Evolutionary conservation across 2,113 vertebrate genomes (phyloP).

Genomic region (Hyaena hyaena): DNA sequence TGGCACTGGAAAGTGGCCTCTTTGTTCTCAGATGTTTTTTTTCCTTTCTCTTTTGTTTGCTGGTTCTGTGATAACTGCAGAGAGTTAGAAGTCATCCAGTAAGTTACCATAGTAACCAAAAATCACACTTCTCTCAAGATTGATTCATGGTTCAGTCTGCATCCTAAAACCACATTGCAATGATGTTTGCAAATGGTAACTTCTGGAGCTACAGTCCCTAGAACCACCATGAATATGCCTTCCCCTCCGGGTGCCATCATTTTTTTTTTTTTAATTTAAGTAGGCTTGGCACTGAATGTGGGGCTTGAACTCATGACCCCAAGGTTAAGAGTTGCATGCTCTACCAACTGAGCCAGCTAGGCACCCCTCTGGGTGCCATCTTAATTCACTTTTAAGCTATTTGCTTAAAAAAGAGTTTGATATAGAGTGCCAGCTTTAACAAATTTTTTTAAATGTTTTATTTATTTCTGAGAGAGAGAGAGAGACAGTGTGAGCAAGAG

Average conservation of each 20-base stretch:
- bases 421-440: neutral
- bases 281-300: neutral
- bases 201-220: neutral
- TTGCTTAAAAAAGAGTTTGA: neutral
- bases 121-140: neutral
- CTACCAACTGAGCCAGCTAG: neutral
- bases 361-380: neutral
- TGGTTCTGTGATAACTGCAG: neutral
- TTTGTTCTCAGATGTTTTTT: neutral
- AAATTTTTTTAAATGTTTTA: too few species aligned
- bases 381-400: neutral
- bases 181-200: neutral
- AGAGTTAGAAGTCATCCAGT: neutral
- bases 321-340: neutral
- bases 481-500: too few species aligned
- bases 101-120: neutral
- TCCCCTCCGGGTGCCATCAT: neutral
- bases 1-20: neutral
- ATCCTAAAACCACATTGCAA: neutral
- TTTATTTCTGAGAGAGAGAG: too few species aligned
- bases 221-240: neutral
- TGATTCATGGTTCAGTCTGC: neutral
- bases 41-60: neutral
- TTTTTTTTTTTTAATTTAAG: neutral
- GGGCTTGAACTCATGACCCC: neutral